Base-by-base conservation (phyloP, 1,140 invertebrate genomes). In the Hestina assimilis region DNA sequence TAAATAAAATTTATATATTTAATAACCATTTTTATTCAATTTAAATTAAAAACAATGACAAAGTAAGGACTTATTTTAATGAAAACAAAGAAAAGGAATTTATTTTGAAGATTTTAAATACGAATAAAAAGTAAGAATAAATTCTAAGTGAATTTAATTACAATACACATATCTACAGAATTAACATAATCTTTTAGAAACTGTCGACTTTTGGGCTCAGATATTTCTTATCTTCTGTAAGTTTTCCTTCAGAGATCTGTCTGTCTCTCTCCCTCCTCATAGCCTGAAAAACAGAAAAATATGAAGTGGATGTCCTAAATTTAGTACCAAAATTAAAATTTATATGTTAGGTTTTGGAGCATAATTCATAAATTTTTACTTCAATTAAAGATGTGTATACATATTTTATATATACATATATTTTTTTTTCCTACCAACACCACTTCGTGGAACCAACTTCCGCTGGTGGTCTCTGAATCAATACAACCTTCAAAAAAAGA, bases 181-280 rank as follows among this genome's bases (percentile, higher is more conserved):
- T 50, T 35, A 24, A 45, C 38, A 59, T 29, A 31, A 47, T 26
- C 48, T 38, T 59, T 73, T 74, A 88, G 51, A 63, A 89, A 61
- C 81, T 76, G 63, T 89, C 85, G 19, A 83, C 35, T 56, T 43
- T 76, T 1, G 87, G 87, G 19, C 24, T 67, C 4, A 79, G 60
- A 67, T 82, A 89, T 69, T 79, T 72, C 0, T 78, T 61, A 59
- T 88, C 86, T 41, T 78, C 82, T 17, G 69, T 88, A 11, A 86
- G 67, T 65, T 72, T 86, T 40, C 83, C 83, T 55, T 75, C 76
- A 11, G 80, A 66, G 20, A 74, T 74, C 47, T 74, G 72, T 47
- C 53, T 63, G n/a, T 65, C 66, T 15, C 72, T 58, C 41, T 71
- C 72, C 24, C 52, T 66, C 4, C 66, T 63, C 55, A 74, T 71